phyloP scores from a whole-genome alignment of 2,888 invertebrate species.

The Drosophila flavopinicola region DNA sequence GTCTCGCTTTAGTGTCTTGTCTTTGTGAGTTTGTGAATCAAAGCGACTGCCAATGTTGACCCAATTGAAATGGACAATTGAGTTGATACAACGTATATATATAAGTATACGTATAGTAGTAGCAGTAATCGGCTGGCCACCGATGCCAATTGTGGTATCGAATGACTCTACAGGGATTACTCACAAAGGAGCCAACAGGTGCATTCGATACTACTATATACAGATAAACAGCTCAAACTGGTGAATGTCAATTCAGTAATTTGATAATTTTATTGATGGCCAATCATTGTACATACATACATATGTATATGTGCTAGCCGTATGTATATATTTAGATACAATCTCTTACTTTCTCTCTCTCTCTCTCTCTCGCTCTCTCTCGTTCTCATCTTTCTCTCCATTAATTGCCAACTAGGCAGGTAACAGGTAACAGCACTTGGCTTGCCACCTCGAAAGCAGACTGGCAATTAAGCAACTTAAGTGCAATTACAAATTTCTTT shows the following conservation, averaged over 20 bases:
- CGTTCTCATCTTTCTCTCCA: background rate
- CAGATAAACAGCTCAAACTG: background rate
- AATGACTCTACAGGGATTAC: background rate
- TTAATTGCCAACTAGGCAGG: background rate
- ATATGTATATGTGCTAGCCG: background rate
- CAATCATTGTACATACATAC: background rate
- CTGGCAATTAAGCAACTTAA: constrained; percentile 58
- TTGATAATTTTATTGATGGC: constrained; percentile 4
- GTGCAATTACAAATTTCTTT: constrained; percentile 46
- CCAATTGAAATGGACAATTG: constrained; percentile 7
- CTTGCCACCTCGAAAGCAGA: constrained; percentile 18
- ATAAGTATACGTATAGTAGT: too few species aligned
- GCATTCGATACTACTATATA: too few species aligned
- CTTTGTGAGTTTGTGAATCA: constrained; percentile 13
- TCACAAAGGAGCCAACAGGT: too few species aligned
- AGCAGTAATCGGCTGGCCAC: constrained; percentile 1
- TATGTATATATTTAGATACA: background rate
- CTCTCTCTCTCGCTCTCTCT: background rate
- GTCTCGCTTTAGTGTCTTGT: constrained; percentile 24
- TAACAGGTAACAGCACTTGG: constrained; percentile 7
- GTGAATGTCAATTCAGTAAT: constrained; percentile 4
- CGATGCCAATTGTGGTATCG: background rate
- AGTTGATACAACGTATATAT: too few species aligned
- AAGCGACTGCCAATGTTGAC: constrained; percentile 5
- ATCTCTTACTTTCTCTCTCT: constrained; percentile 4